A percentile compares a stretch with the other conserved stretches of the same genome.
phyloP scores from a whole-genome alignment of 2,888 invertebrate genomes.

The Tetranychus piercei region DNA sequence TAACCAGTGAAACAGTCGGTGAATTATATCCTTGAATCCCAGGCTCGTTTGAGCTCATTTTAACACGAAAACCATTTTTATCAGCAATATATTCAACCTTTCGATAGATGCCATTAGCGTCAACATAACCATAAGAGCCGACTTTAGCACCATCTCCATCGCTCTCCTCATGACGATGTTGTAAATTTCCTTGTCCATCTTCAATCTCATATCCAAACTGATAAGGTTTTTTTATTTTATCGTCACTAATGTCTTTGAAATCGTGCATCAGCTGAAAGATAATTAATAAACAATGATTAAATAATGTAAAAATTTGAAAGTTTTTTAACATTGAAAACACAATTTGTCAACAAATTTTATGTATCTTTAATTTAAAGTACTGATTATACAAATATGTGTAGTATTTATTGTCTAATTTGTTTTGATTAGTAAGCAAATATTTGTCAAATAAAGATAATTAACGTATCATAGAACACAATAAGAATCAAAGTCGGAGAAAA shows the following conservation, averaged over 20 bases:
- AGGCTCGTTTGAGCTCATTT: background rate
- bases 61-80: conserved; percentile 8
- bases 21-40: background rate
- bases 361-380: too few species aligned
- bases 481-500: too few species aligned
- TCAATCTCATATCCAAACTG: conserved; percentile 13
- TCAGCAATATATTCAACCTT: conserved; percentile 2
- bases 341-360: too few species aligned
- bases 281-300: background rate
- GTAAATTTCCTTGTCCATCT: conserved; percentile 10
- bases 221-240: conserved; percentile 13
- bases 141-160: background rate
- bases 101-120: background rate
- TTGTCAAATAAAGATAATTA: too few species aligned
- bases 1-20: background rate
- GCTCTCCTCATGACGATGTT: conserved; percentile 14
- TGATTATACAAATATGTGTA: too few species aligned
- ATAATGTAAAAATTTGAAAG: background rate
- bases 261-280: background rate
- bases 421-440: too few species aligned
- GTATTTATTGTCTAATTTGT: too few species aligned
- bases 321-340: background rate
- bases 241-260: background rate
- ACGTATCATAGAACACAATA: too few species aligned
- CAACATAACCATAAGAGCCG: background rate